These are phyloP conservation scores for Myotis daubentonii DNA, from an alignment of 2,797 vertebrate genomes.

Conservation along the genomic window DNA sequence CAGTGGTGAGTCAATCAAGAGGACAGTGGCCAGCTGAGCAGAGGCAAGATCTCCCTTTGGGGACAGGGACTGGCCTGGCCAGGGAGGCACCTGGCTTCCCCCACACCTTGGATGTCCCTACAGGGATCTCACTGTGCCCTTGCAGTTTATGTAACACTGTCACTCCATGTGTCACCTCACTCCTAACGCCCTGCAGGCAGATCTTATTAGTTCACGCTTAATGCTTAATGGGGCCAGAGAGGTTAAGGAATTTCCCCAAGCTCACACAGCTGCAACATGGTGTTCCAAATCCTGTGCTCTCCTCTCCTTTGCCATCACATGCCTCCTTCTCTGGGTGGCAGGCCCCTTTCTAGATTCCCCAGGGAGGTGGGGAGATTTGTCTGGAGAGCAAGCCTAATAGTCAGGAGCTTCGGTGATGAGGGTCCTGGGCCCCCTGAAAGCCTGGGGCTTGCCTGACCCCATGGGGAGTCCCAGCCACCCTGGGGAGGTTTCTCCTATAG, in stretches of 20 bases:
- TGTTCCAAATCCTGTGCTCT: background rate
- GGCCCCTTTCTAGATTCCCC: background rate
- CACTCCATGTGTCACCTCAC: background rate
- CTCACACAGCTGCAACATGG: background rate
- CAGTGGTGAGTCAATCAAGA: background rate
- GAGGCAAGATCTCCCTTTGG: background rate
- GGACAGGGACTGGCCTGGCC: background rate
- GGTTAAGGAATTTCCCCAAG: background rate
- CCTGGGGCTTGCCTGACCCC: background rate
- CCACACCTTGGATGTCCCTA: no score
- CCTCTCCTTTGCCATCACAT: background rate
- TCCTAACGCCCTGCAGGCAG: background rate
- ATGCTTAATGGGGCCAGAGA: background rate
- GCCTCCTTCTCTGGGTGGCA: background rate
- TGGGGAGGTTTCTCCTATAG: background rate
- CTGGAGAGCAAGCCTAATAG: background rate
- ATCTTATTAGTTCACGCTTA: background rate
- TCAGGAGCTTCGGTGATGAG: background rate
- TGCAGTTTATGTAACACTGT: background rate
- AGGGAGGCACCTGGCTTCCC: background rate
- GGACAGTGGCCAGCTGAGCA: background rate
- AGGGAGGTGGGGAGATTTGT: background rate
- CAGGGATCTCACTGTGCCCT: background rate
- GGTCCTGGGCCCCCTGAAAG: background rate
- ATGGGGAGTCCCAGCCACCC: background rate